These are phyloP conservation scores for Melanchra persicariae DNA, from an alignment of 2,888 invertebrate genomes.

Conservation along the genomic window DNA sequence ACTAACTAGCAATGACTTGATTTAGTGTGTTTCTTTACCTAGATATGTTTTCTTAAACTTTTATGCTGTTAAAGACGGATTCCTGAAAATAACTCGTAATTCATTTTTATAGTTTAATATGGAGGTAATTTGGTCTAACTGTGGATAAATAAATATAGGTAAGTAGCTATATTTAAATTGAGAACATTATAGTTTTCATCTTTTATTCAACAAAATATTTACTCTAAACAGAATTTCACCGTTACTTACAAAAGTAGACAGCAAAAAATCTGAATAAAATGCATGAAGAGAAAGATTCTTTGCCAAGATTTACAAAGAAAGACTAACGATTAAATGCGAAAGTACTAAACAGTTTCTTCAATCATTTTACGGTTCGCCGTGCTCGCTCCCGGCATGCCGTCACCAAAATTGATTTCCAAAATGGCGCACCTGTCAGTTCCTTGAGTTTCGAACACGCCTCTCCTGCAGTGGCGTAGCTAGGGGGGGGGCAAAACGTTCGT, in stretches of 20 bases:
- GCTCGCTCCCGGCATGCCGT: conserved; percentile 26
- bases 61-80: no score
- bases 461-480: no score
- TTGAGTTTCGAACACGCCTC: conserved; percentile 45
- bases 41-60: no score
- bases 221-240: not conserved
- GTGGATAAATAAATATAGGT: not conserved
- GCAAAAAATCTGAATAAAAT: conserved; percentile 5
- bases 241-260: not conserved
- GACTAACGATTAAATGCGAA: conserved; percentile 31
- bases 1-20: no score
- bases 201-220: not conserved
- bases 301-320: conserved; percentile 17
- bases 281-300: conserved; percentile 14
- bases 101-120: not conserved
- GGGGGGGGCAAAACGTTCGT: no score
- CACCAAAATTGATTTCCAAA: conserved; percentile 59
- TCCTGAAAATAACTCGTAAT: not conserved
- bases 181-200: not conserved
- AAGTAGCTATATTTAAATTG: not conserved
- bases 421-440: conserved; percentile 56
- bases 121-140: not conserved
- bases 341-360: conserved; percentile 35
- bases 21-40: no score
- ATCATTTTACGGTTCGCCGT: conserved; percentile 51